Evolutionary conservation across 2,888 invertebrate species (phyloP).

Genomic region (Malachius bipustulatus): DNA sequence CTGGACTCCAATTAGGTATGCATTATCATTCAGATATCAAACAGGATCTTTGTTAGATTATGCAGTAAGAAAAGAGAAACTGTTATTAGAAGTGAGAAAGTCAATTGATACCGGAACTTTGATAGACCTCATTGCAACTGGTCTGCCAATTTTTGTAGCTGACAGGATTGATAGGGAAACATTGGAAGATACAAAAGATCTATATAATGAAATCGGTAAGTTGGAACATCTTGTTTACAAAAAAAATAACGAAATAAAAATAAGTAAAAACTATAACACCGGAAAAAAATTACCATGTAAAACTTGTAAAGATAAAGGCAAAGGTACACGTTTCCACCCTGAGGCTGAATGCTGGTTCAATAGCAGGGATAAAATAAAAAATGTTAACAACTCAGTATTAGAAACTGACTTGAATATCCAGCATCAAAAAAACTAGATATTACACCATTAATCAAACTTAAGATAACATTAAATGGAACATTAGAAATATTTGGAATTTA

Average conservation of each 20-base stretch:
- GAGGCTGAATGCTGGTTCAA: conserved; percentile 10
- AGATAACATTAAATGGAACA: too few relatives aligned
- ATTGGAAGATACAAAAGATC: background rate
- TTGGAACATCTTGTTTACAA: conserved; percentile 22
- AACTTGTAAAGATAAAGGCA: conserved; percentile 8
- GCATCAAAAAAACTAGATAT: too few relatives aligned
- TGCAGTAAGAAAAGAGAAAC: conserved; percentile 4
- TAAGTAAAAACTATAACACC: conserved; percentile 3
- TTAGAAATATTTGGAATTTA: too few relatives aligned
- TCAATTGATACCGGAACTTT: background rate
- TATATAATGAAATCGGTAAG: conserved; percentile 7
- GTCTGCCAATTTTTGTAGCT: conserved; percentile 4
- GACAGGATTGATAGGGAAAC: conserved; percentile 10
- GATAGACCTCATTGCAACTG: conserved; percentile 4
- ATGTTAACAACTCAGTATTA: conserved; percentile 2
- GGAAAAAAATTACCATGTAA: too few relatives aligned
- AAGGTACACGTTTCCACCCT: conserved; percentile 8
- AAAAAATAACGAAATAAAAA: conserved; percentile 15
- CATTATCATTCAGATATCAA: conserved; percentile 2
- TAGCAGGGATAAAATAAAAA: conserved; percentile 4
- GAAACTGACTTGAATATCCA: too few relatives aligned
- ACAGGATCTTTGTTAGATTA: conserved; percentile 5
- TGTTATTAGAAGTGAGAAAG: conserved; percentile 1
- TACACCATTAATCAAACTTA: too few relatives aligned
- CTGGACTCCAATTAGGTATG: conserved; percentile 12